Base-by-base conservation (phyloP, 2,888 invertebrate species). In the Gastrophysa polygoni region DNA sequence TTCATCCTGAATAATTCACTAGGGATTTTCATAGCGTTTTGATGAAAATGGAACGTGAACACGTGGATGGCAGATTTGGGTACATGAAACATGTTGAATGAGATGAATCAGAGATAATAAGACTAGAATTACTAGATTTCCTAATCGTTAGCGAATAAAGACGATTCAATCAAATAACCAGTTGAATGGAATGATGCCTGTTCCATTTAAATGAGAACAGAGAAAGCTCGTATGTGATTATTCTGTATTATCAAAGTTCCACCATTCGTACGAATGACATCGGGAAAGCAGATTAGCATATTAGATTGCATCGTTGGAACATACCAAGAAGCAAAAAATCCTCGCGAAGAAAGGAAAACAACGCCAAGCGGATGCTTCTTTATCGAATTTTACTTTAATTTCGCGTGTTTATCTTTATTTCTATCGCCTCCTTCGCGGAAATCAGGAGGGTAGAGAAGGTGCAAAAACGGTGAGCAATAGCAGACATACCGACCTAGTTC, bases 381-480 rank as follows among this genome's bases (percentile, higher is more conserved):
- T 38, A 54, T 59, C 21, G 47, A 34, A 59, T 54, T 32, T 34
- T 54, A 59, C 47, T 38, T 52, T 46, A 38, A 59, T 54, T 47
- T 57, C 46, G 57, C 34, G 20, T 38, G 56, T 61, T 55, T 49
- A 48, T 34, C 46, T 44, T 24, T 48, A 34, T 57, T 28, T 18
- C 20, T 38, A 32, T 59, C 32, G 51, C 52, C 52, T 58, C 58
- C 18, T 46, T 50, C 47, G 47, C 47, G 49, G 29, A 51, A 59
- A 59, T 57, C 38, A 57, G 16, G 20, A 48, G 20, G 38, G 38
- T n/a, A n/a, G n/a, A n/a, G 34, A 21, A 55, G 57, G 62, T 52
- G 54, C 57, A 62, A 62, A 62, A 62, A 62, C 62, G 17, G 38
- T 58, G 58, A 62, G 58, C 54, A 49, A 62, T 58, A 28, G 62